phyloP scores from a whole-genome alignment of 2,113 vertebrate genomes.

The Gorsachius goisagi region DNA sequence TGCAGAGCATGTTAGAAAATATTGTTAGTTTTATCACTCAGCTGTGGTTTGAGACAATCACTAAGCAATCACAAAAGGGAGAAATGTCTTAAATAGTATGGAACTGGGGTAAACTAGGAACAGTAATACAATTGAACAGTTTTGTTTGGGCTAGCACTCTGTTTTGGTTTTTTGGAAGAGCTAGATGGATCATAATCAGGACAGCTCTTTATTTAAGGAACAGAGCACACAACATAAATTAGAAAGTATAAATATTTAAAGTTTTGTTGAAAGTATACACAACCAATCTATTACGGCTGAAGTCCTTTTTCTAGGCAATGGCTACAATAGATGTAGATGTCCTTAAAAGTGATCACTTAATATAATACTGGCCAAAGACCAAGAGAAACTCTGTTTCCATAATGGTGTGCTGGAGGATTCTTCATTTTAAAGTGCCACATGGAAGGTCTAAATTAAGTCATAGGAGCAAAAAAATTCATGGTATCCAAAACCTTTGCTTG shows the following conservation, averaged over 20 bases:
- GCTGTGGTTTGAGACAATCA: background rate
- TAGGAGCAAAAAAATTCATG: background rate
- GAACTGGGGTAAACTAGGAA: background rate
- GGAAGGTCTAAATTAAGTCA: constrained; percentile 19
- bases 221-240: background rate
- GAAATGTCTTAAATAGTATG: background rate
- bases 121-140: background rate
- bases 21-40: background rate
- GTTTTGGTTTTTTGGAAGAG: background rate
- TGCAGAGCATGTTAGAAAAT: background rate
- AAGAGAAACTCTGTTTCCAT: background rate
- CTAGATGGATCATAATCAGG: constrained; percentile 1
- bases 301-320: background rate
- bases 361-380: background rate
- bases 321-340: background rate
- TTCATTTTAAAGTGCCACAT: background rate
- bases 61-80: background rate
- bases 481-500: background rate
- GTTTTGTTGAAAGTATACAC: background rate
- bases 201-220: constrained; percentile 32
- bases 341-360: background rate
- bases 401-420: background rate
- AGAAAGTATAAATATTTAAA: constrained; percentile 37
- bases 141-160: background rate
- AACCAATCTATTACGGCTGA: background rate